Conservation (phyloP, 1,140 invertebrate genomes). For the Pollicipes pollicipes region DNA sequence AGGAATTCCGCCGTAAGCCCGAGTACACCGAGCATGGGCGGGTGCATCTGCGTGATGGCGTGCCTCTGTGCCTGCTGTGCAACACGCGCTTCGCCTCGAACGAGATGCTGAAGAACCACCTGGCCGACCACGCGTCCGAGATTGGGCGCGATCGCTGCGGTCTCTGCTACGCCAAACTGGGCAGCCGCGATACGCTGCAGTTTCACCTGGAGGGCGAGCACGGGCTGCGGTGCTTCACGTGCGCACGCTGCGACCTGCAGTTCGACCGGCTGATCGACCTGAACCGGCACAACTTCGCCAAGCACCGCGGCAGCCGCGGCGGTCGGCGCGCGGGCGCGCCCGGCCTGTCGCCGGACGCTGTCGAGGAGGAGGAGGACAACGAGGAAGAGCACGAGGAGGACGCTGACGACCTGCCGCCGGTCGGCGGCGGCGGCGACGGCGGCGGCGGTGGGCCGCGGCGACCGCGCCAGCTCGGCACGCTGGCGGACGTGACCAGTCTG, state of each 20-base stretch:
- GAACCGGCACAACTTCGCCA: neutral
- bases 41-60: neutral
- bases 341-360: too few relatives aligned
- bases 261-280: neutral
- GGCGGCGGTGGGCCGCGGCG: too few relatives aligned
- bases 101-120: neutral
- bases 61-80: constrained; percentile 3
- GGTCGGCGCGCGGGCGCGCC: neutral
- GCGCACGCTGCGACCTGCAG: neutral
- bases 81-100: neutral
- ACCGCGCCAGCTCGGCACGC: neutral
- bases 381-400: neutral
- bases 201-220: neutral
- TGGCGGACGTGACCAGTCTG: too few relatives aligned
- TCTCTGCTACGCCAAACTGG: constrained; percentile 3
- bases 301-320: neutral
- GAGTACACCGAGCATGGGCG: neutral
- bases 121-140: neutral
- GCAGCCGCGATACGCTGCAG: neutral
- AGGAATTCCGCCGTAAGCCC: neutral
- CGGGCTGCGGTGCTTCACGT: neutral
- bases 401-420: neutral
- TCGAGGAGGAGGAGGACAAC: too few relatives aligned
- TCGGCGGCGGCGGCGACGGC: neutral
- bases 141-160: neutral